Conservation (phyloP, 2,113 vertebrate species). For the Camelus dromedarius region DNA sequence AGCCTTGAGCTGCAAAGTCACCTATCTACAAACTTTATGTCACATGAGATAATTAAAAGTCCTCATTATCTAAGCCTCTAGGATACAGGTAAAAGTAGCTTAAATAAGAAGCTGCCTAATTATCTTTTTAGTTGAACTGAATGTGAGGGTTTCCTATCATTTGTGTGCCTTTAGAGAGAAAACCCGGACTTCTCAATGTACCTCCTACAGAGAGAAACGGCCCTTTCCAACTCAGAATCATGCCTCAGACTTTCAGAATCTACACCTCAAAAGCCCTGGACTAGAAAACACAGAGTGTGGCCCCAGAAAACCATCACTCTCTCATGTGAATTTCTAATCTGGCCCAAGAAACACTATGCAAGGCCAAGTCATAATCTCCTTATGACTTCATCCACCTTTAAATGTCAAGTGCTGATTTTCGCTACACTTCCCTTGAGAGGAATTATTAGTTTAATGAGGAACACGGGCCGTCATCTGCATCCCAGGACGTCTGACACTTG, state of each 20-base stretch:
- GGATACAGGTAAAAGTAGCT: neutral
- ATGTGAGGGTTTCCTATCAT: neutral
- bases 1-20: neutral
- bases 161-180: neutral
- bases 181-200: neutral
- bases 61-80: neutral
- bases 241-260: neutral
- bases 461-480: neutral
- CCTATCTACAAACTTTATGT: neutral
- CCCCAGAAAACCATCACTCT: constrained; percentile 37
- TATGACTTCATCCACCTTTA: constrained; percentile 70
- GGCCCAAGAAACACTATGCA: constrained; percentile 20
- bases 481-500: constrained; percentile 4
- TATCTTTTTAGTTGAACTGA: neutral
- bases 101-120: neutral
- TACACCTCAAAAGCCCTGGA: neutral
- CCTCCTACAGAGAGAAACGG: neutral
- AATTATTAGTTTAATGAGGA: constrained; percentile 74
- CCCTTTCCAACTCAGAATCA: neutral
- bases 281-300: neutral
- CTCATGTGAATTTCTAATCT: constrained; percentile 51
- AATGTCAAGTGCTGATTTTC: constrained; percentile 72
- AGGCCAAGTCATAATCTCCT: constrained; percentile 69
- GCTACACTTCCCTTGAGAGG: neutral
- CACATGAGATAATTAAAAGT: neutral